Conservation (phyloP, 2,888 invertebrate species). For the Eledone cirrhosa region DNA sequence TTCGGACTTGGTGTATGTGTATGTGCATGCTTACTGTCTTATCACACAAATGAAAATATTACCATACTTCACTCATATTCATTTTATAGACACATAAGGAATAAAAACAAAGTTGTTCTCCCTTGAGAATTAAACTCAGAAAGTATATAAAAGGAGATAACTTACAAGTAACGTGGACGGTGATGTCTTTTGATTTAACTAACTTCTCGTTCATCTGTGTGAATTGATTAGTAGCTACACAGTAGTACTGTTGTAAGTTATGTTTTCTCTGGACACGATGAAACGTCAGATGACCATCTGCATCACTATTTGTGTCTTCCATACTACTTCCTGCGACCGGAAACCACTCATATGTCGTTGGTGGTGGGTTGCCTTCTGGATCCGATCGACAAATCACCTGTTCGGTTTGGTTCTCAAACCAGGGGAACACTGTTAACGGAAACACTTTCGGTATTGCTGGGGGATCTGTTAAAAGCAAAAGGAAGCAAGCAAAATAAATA, state of each 20-base stretch:
- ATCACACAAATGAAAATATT: too few species aligned
- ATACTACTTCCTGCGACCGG: not conserved
- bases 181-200: constrained; percentile 8
- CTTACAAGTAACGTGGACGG: constrained; percentile 19
- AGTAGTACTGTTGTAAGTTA: not conserved
- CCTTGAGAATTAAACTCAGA: too few species aligned
- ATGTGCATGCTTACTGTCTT: too few species aligned
- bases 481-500: not conserved
- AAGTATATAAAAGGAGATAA: not conserved
- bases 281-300: not conserved
- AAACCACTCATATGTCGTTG: constrained; percentile 21
- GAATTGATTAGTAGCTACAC: constrained; percentile 11
- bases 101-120: too few species aligned
- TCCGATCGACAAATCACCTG: constrained; percentile 14
- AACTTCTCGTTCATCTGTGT: constrained; percentile 3
- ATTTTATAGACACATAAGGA: too few species aligned
- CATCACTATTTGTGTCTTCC: constrained; percentile 1
- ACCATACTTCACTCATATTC: too few species aligned
- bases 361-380: constrained; percentile 19
- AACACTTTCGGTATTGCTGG: constrained; percentile 16
- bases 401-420: constrained; percentile 20
- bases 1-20: too few species aligned
- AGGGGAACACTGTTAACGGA: constrained; percentile 11
- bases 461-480: not conserved
- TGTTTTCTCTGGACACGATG: not conserved